Conservation (phyloP, 1,140 invertebrate species). For the Coptotermes formosanus region DNA sequence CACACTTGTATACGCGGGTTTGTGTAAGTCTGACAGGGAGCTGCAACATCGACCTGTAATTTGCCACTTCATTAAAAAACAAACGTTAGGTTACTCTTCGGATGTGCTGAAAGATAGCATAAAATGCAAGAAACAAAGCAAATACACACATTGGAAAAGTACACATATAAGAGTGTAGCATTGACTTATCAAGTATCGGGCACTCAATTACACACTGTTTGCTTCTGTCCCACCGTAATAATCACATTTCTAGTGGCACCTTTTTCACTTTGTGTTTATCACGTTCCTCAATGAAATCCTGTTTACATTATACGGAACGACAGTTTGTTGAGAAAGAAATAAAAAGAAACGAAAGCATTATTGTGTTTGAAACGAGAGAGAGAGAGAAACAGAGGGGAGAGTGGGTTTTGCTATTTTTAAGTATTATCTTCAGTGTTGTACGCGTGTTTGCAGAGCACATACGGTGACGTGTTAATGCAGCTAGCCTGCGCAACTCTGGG, state of each 20-base stretch:
- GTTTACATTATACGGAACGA: slow-evolving; percentile 3
- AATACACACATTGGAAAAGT: slow-evolving; percentile 6
- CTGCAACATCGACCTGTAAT: not conserved
- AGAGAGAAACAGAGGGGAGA: not conserved
- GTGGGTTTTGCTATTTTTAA: slow-evolving; percentile 12
- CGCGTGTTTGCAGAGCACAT: not conserved
- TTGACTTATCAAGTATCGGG: not conserved
- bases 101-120: not conserved
- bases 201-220: not conserved
- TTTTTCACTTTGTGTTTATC: not conserved
- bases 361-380: slow-evolving; percentile 1
- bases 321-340: not conserved
- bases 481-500: not conserved
- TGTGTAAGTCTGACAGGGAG: not conserved
- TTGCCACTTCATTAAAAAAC: not conserved
- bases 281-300: slow-evolving; percentile 15
- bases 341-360: slow-evolving; percentile 14
- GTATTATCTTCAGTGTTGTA: slow-evolving; percentile 16
- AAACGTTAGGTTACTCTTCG: not conserved
- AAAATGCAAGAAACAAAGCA: slow-evolving; percentile 6
- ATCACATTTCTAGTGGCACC: not conserved
- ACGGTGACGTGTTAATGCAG: slow-evolving; percentile 2
- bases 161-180: not conserved
- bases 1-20: too few species aligned
- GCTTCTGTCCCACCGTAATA: not conserved